These are phyloP conservation scores for Torymus tubicola DNA, from an alignment of 2,888 invertebrate species.

Conservation along the genomic window DNA sequence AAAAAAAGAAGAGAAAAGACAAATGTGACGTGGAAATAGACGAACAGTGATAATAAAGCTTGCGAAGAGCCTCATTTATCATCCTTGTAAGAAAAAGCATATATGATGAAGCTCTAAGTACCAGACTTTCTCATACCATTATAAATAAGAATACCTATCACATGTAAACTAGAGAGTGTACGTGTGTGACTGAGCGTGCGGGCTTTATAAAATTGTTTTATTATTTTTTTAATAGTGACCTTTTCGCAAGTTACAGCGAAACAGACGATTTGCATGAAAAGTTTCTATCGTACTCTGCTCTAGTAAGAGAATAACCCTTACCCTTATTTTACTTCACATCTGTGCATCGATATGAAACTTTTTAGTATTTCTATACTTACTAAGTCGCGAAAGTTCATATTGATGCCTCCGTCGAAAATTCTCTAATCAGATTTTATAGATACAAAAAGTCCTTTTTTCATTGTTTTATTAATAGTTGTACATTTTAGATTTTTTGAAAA, in stretches of 20 bases:
- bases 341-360: conserved; percentile 29
- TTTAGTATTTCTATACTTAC: conserved; percentile 23
- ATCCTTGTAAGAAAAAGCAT: conserved; percentile 38
- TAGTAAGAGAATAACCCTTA: neutral
- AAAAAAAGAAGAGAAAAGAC: conserved; percentile 56
- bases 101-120: conserved; percentile 28
- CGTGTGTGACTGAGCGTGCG: neutral
- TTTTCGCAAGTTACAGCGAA: conserved; percentile 47
- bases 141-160: neutral
- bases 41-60: conserved; percentile 23
- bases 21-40: conserved; percentile 46
- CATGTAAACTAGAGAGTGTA: neutral
- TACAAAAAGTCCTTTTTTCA: too few relatives aligned
- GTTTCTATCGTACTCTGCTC: conserved; percentile 31
- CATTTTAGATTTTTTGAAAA: too few relatives aligned
- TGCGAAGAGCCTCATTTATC: conserved; percentile 25
- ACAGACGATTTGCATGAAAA: conserved; percentile 48
- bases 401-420: too few relatives aligned
- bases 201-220: conserved; percentile 34
- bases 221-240: conserved; percentile 51
- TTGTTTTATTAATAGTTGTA: too few relatives aligned
- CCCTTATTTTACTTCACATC: conserved; percentile 15
- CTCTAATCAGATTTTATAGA: too few relatives aligned
- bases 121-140: too few relatives aligned
- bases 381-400: neutral